Conservation (phyloP, 2,888 invertebrate genomes). For the Neocrepidodera transversa region DNA sequence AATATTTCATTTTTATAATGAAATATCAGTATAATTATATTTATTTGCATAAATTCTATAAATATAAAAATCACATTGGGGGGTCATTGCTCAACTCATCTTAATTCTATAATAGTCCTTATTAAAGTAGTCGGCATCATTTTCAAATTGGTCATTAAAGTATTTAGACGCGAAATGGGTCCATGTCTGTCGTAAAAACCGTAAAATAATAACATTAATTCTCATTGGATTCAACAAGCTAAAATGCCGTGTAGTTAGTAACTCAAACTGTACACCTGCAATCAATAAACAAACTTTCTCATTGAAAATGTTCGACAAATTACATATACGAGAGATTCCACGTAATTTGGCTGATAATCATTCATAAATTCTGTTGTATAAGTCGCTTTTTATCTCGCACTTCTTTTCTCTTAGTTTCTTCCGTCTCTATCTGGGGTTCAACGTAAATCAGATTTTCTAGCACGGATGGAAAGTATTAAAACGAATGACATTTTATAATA, state of each 20-base stretch:
- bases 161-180: slow-evolving; percentile 1
- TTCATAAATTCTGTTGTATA: slow-evolving; percentile 43
- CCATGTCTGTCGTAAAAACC: slow-evolving; percentile 14
- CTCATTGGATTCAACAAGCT: slow-evolving; percentile 26
- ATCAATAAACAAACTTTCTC: slow-evolving; percentile 50
- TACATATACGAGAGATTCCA: slow-evolving; percentile 38
- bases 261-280: slow-evolving; percentile 44
- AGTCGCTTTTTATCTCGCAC: slow-evolving; percentile 35
- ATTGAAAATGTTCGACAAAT: slow-evolving; percentile 41
- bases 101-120: neutral
- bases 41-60: too few species aligned
- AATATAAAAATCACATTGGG: too few species aligned
- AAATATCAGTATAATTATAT: too few species aligned
- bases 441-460: slow-evolving; percentile 23
- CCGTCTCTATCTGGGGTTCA: slow-evolving; percentile 22
- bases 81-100: too few species aligned
- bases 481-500: too few species aligned
- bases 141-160: slow-evolving; percentile 1
- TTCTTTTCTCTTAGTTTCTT: slow-evolving; percentile 27
- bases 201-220: slow-evolving; percentile 33
- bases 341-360: slow-evolving; percentile 40
- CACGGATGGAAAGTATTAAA: slow-evolving; percentile 4
- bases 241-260: slow-evolving; percentile 29
- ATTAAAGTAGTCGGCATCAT: neutral
- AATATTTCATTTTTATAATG: too few species aligned